Conservation (phyloP, 2,113 vertebrate genomes). For the Anarrhichthys ocellatus region DNA sequence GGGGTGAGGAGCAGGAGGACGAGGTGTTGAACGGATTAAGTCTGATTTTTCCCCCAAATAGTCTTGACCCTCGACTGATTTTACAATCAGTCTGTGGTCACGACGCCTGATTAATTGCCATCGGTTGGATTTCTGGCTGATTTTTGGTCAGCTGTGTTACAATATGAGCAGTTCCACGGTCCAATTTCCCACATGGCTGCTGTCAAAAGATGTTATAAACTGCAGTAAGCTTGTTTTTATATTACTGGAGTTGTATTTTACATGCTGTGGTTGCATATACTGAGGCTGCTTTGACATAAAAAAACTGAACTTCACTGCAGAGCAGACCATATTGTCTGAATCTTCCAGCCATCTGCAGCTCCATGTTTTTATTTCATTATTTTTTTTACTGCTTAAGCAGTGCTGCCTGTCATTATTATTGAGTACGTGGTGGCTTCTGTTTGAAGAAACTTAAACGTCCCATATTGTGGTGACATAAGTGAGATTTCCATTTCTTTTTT, state of each 20-base stretch:
- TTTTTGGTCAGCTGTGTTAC: background rate
- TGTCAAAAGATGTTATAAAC: background rate
- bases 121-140: background rate
- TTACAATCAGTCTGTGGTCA: background rate
- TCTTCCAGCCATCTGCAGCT: constrained; percentile 4
- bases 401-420: background rate
- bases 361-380: background rate
- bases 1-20: background rate
- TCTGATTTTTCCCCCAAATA: background rate
- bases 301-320: constrained; percentile 1
- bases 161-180: background rate
- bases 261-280: background rate
- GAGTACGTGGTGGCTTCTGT: background rate
- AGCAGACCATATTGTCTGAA: background rate
- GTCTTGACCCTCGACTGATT: background rate
- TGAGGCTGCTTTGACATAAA: background rate
- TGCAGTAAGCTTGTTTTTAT: background rate
- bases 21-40: background rate
- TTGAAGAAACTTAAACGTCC: background rate
- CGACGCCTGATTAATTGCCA: background rate
- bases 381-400: background rate
- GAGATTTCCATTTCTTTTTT: too few relatives aligned
- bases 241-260: background rate
- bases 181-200: background rate
- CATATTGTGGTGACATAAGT: too few relatives aligned